Base-by-base conservation (phyloP, 2,888 invertebrate genomes). In the Unio pictorum region DNA sequence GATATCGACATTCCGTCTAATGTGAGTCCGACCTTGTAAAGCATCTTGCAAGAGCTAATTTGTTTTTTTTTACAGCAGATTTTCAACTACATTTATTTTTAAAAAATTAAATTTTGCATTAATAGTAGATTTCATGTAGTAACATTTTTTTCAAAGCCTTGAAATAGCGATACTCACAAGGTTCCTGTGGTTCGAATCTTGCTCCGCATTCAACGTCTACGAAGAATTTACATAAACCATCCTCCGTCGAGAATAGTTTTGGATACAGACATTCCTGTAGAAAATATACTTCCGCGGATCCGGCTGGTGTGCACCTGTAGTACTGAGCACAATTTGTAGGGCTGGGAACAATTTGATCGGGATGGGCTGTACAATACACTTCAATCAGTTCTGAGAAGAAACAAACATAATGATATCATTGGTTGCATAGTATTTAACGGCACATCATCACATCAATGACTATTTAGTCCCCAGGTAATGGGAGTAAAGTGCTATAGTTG, bases 231-330 rank as follows among this genome's bases (percentile, higher is more conserved):
- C 85, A 84, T 17, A 64, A 70, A 57, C 75, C 69, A 8, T 79
- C 75, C 7, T 75, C 72, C 11, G 73, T 72, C 59, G 84, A 82
- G 69, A 80, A 84, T 55, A 85, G 71, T 55, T 81, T 70, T 1
- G 83, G 81, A 68, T 83, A 83, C 11, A 69, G 59, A 69, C 85
- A 85, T 69, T 85, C 84, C 55, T 75, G 70, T 45, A 79, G 78
- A 45, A 76, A 78, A 60, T 79, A 78, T n/a, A 61, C 65, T 45
- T 68, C 69, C 20, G 72, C 66, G 8, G 70, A 70, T 26, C 64
- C 61, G 20, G 55, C 55, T 30, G 54, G 64, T n/a, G 77, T 72
- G 62, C 84, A 84, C 61, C 79, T 74, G 68, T 80, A 82, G 69
- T 72, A 84, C 67, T 79, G 80, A 28, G 83, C 81, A 73, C 81